Base-by-base conservation (phyloP, 2,888 invertebrate genomes). In the Osmoderma eremita region DNA sequence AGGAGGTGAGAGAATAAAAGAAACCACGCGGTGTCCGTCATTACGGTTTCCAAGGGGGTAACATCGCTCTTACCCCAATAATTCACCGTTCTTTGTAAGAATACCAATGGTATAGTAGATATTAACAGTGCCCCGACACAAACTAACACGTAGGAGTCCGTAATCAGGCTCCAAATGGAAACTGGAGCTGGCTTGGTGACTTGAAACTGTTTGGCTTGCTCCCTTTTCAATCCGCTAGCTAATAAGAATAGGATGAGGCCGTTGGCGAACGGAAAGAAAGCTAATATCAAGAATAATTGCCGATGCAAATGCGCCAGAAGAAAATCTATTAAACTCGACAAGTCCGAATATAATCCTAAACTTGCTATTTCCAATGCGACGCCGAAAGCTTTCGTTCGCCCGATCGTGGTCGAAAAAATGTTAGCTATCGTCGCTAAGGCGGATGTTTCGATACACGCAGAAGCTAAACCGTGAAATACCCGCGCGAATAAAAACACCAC, bases 201-300 rank as follows among this genome's bases (percentile, higher is more conserved):
- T 12, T 58, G 56, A 12, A 58, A 42, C 15, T 58, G 42, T 15
- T 58, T 58, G 6, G 56, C 56, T 42, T 58, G 42, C 15, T 42
- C 56, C n/a, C n/a, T 22, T 12, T 58, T 58, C 42, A 58, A 22
- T 8, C 42, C 20, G 8, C 13, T 38, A 13, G 22, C 22, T n/a
- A 15, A 10, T 20, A 24, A 13, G 42, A 20, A 58, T 42, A 42
- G 2, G n/a, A 15, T 15, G 5, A 58, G 22, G 12, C 56, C 56
- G 24, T 42, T 58, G 6, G 18, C 42, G 22, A 58, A 42, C 12
- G 56, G 56, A 3, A 42, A 6, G 10, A 58, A 42, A 8, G 41
- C 42, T 10, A 58, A 15, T 41, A 58, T 42, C 22, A 58, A n/a
- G 15, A 58, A 42, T 13, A 58, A 0, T 0, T 41, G 22, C 13